phyloP scores from a whole-genome alignment of 2,113 vertebrate species.

The Gila orcuttii region DNA sequence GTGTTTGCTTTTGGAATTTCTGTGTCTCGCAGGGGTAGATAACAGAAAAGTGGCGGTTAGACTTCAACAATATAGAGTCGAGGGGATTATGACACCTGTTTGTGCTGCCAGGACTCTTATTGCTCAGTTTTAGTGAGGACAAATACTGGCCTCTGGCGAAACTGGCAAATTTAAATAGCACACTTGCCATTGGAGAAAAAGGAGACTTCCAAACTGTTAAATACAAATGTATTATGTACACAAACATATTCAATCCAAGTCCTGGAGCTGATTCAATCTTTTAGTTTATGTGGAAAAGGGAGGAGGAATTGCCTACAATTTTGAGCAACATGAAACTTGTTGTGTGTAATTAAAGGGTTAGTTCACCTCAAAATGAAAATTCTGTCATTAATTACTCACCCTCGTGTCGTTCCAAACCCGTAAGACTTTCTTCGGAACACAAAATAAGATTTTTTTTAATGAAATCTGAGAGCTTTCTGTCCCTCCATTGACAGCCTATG shows the following conservation, averaged over 20 bases:
- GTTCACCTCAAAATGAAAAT: no score
- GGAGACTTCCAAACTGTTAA: neutral
- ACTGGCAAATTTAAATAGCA: neutral
- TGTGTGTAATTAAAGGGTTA: neutral
- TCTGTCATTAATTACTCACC: no score
- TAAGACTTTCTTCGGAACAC: neutral
- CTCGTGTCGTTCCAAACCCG: no score
- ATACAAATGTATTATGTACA: neutral
- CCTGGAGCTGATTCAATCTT: conserved; percentile 16
- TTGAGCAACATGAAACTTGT: neutral
- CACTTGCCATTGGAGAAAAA: neutral
- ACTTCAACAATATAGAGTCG: neutral
- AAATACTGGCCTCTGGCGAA: conserved; percentile 16
- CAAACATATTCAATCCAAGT: neutral
- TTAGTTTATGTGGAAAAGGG: neutral
- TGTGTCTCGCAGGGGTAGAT: conserved; percentile 55
- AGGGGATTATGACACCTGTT: neutral
- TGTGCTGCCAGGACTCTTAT: conserved; percentile 45
- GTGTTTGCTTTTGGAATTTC: conserved; percentile 48
- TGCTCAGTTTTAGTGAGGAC: conserved; percentile 46
- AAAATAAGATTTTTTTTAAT: neutral
- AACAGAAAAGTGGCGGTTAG: conserved; percentile 54
- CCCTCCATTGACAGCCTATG: no score
- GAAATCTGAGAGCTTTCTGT: no score
- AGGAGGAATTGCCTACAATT: neutral